A percentile compares a stretch with the other conserved stretches of the same genome.
Conservation (phyloP, 2,113 vertebrate species). For the Ploceus nigricollis region DNA sequence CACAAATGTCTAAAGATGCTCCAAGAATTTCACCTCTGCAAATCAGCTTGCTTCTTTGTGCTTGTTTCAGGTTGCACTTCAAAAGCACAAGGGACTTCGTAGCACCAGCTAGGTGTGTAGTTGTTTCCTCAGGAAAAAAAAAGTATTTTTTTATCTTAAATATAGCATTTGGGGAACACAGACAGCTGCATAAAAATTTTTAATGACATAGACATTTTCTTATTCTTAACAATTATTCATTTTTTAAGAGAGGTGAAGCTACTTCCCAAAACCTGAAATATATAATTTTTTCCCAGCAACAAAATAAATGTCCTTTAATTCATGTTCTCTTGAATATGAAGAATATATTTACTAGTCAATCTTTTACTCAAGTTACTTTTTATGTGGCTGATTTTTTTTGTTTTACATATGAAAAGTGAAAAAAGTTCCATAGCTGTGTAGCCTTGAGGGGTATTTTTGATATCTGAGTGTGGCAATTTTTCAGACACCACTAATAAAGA, state of each 20-base stretch:
- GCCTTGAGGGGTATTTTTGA: neutral
- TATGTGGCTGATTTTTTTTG: neutral
- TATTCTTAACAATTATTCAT: neutral
- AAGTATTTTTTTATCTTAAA: neutral
- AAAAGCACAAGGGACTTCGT: neutral
- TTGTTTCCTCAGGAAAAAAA: neutral
- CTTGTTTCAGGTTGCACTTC: neutral
- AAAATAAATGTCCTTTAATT: neutral
- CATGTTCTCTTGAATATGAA: neutral
- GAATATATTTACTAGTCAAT: neutral
- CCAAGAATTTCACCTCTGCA: neutral
- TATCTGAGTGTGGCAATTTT: neutral
- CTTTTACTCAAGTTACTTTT: neutral
- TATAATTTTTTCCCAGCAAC: neutral
- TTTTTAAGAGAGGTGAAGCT: neutral
- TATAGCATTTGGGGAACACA: neutral
- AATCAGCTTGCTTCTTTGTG: neutral
- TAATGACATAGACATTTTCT: neutral
- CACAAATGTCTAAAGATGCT: neutral
- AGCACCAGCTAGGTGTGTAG: neutral
- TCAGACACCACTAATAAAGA: neutral
- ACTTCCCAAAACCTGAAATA: neutral
- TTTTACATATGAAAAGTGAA: neutral
- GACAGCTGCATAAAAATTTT: neutral
- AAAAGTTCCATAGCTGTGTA: neutral